Evolutionary conservation across 2,888 invertebrate genomes (phyloP).

Genomic region (Mesopsocus fuscifrons): DNA sequence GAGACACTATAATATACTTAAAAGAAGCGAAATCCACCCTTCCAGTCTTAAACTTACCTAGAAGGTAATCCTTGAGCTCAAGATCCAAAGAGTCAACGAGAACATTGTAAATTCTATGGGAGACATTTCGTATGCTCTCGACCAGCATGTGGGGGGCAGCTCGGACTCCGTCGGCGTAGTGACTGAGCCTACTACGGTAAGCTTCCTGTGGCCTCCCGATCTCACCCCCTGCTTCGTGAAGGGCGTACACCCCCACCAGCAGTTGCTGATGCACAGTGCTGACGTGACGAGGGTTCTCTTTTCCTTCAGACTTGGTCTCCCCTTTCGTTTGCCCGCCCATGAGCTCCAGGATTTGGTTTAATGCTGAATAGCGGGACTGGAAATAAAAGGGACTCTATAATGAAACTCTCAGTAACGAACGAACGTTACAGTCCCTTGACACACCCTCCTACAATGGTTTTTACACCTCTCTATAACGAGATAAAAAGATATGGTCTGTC

Average conservation of each 20-base stretch:
- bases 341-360: conserved; percentile 25
- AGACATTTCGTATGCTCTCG: conserved; percentile 29
- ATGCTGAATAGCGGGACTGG: conserved; percentile 24
- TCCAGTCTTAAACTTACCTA: neutral
- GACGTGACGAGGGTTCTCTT: neutral
- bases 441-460: too few relatives aligned
- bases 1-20: too few relatives aligned
- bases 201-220: neutral
- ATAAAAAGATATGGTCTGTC: too few relatives aligned
- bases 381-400: conserved; percentile 10
- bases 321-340: conserved; percentile 17
- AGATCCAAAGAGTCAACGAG: conserved; percentile 28
- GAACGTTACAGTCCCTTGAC: too few relatives aligned
- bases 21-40: neutral
- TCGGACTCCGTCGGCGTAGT: conserved; percentile 36
- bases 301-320: conserved; percentile 14
- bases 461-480: too few relatives aligned
- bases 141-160: conserved; percentile 30
- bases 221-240: conserved; percentile 20
- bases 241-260: conserved; percentile 32
- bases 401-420: neutral
- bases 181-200: conserved; percentile 26
- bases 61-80: neutral
- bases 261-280: conserved; percentile 28
- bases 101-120: conserved; percentile 32